A percentile compares a stretch with the other conserved stretches of the same genome.
phyloP scores from a whole-genome alignment of 2,797 vertebrate species.

The Poeciliopsis infans region DNA sequence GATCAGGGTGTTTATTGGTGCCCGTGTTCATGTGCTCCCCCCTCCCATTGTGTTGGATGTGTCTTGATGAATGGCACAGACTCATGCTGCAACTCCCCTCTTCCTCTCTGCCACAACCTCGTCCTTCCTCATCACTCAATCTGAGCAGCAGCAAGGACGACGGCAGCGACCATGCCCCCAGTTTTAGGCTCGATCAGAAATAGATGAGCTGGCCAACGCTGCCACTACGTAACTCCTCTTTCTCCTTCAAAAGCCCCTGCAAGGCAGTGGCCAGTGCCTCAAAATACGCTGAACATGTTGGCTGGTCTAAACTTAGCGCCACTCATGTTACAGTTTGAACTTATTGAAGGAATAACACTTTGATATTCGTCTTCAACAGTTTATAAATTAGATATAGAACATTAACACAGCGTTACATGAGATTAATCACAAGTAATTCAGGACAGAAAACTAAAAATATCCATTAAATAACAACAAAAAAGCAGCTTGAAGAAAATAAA shows the following conservation, averaged over 20 bases:
- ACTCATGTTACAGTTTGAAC: background rate
- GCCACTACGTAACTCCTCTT: too few relatives aligned
- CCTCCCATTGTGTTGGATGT: conserved; percentile 4
- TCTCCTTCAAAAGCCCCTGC: background rate
- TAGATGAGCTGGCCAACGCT: conserved; percentile 22
- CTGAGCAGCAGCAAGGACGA: conserved; percentile 45
- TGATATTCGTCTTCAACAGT: background rate
- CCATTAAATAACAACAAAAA: background rate
- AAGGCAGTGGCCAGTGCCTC: background rate
- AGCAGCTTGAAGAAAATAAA: background rate
- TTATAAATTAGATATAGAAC: background rate
- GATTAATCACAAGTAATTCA: background rate
- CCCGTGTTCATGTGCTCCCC: conserved; percentile 24
- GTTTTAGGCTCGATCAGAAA: conserved; percentile 48
- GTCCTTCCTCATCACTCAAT: conserved; percentile 78
- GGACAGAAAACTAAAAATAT: background rate
- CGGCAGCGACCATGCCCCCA: conserved; percentile 44
- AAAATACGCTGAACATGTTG: conserved; percentile 18
- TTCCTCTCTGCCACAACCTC: conserved; percentile 73
- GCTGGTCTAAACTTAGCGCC: conserved; percentile 1
- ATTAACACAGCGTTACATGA: background rate
- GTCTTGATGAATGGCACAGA: conserved; percentile 63
- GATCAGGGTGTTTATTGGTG: conserved; percentile 38
- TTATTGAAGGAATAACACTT: background rate
- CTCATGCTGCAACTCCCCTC: conserved; percentile 60